Conservation (phyloP, 2,797 vertebrate genomes). For the Sphaeramia orbicularis region DNA sequence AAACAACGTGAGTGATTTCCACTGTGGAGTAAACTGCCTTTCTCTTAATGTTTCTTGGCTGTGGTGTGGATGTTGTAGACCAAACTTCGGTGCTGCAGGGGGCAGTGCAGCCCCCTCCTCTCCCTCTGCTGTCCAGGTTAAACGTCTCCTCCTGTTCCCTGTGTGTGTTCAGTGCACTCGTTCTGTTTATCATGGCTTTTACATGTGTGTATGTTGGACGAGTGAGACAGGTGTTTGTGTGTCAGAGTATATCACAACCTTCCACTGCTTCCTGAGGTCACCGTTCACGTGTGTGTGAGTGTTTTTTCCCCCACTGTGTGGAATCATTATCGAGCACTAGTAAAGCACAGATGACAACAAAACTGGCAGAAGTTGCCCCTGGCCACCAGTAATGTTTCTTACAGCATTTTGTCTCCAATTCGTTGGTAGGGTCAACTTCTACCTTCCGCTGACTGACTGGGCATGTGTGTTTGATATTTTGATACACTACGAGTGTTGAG, state of each 20-base stretch:
- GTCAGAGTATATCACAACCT: conserved; percentile 36
- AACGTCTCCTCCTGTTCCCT: conserved; percentile 55
- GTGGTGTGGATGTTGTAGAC: conserved; percentile 68
- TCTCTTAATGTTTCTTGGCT: conserved; percentile 46
- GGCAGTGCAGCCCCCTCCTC: conserved; percentile 55
- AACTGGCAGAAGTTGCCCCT: conserved; percentile 60
- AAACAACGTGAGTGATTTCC: conserved; percentile 8
- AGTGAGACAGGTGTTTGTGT: conserved; percentile 7
- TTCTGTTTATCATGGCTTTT: conserved; percentile 24
- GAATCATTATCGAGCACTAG: conserved; percentile 48
- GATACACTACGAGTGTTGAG: background rate
- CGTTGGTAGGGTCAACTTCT: conserved; percentile 62
- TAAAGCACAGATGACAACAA: conserved; percentile 17
- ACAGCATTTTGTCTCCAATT: background rate
- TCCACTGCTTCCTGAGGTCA: conserved; percentile 66
- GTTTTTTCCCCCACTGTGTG: conserved; percentile 63
- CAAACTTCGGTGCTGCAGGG: conserved; percentile 69
- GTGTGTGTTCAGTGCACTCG: conserved; percentile 55
- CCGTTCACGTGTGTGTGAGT: conserved; percentile 53
- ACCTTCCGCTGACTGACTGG: conserved; percentile 44
- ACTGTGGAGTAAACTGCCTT: conserved; percentile 3
- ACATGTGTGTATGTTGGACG: conserved; percentile 15
- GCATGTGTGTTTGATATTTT: conserved; percentile 56
- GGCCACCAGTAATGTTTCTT: conserved; percentile 12
- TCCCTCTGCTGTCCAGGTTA: conserved; percentile 80